phyloP scores from a whole-genome alignment of 2,797 vertebrate species.

The Ibycter americanus region DNA sequence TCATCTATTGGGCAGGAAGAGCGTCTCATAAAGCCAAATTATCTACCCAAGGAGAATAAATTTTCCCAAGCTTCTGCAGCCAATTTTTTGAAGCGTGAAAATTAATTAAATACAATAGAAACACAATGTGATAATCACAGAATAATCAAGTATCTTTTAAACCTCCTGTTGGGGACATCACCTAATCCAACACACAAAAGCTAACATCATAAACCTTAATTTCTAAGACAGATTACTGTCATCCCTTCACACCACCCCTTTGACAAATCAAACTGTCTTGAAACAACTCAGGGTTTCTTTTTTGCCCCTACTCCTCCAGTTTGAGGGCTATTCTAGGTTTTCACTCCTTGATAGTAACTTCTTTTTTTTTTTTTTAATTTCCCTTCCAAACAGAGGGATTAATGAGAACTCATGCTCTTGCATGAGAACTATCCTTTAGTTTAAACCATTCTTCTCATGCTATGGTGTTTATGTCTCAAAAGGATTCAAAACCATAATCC shows the following conservation, averaged over 20 bases:
- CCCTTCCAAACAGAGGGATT: neutral
- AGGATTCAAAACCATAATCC: neutral
- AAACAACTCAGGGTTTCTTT: neutral
- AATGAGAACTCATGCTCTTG: neutral
- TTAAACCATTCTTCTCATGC: neutral
- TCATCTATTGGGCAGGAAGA: neutral
- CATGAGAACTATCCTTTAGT: neutral
- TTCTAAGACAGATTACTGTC: neutral
- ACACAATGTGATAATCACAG: constrained; percentile 1
- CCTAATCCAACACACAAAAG: neutral
- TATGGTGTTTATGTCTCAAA: neutral
- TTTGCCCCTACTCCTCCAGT: neutral
- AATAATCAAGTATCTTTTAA: constrained; percentile 21
- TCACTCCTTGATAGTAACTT: neutral
- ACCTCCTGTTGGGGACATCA: neutral
- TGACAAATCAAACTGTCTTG: neutral
- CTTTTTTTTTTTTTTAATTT: neutral
- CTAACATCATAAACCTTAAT: neutral
- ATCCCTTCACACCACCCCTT: neutral
- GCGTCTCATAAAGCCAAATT: neutral
- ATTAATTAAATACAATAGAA: constrained; percentile 17
- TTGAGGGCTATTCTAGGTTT: neutral
- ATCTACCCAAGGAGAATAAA: neutral
- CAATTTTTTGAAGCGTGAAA: constrained; percentile 21
- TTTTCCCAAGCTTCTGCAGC: neutral